phyloP scores from a whole-genome alignment of 2,113 vertebrate species.

The Promerops cafer region DNA sequence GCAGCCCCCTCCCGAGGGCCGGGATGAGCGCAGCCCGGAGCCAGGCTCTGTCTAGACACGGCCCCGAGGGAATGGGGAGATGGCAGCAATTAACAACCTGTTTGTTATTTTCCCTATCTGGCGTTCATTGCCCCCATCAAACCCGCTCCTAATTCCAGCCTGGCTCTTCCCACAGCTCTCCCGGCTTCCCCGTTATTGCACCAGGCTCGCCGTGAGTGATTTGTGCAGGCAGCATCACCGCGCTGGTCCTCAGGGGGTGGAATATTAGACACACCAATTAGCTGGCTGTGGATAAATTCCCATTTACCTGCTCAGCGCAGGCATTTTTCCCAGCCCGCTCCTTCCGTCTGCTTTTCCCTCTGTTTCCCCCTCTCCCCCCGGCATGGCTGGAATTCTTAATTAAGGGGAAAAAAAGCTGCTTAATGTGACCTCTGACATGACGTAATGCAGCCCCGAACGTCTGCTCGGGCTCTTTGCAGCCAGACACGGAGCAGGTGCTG shows the following conservation, averaged over 20 bases:
- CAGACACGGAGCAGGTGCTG: slow-evolving; percentile 22
- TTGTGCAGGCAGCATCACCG: slow-evolving; percentile 36
- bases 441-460: neutral
- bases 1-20: neutral
- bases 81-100: slow-evolving; percentile 21
- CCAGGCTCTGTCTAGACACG: neutral
- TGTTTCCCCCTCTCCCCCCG: neutral
- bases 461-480: neutral
- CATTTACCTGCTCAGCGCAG: slow-evolving; percentile 16
- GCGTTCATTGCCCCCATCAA: neutral
- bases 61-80: neutral
- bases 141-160: neutral
- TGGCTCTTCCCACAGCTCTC: neutral
- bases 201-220: neutral
- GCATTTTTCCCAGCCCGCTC: neutral
- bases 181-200: neutral
- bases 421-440: slow-evolving; percentile 49
- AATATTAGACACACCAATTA: slow-evolving; percentile 61
- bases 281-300: slow-evolving; percentile 31
- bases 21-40: neutral
- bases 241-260: slow-evolving; percentile 9
- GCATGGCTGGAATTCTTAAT: neutral
- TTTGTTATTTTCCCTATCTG: slow-evolving; percentile 25
- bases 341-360: neutral
- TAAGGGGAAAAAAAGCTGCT: neutral